Evolutionary conservation across 2,888 invertebrate genomes (phyloP).

Genomic region (Cephus nigrinus): DNA sequence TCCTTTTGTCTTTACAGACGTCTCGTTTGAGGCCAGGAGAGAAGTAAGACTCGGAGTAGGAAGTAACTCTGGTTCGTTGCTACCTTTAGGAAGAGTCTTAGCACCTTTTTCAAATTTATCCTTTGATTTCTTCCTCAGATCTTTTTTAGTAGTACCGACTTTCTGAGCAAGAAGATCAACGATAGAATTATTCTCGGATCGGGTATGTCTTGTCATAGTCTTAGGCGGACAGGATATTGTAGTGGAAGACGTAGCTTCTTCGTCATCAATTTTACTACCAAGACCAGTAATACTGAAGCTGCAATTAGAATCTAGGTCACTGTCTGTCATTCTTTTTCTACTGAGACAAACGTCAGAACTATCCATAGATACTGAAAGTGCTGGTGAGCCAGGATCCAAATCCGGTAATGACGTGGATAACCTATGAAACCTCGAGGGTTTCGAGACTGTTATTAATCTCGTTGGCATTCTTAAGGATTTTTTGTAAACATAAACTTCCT

Average conservation of each 20-base stretch:
- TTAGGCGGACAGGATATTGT: constrained; percentile 73
- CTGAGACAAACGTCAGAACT: constrained; percentile 58
- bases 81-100: constrained; percentile 71
- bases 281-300: constrained; percentile 69
- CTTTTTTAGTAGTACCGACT: constrained; percentile 72
- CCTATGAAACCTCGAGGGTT: constrained; percentile 76
- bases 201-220: constrained; percentile 48
- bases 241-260: constrained; percentile 75
- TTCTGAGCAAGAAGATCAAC: constrained; percentile 76
- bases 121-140: constrained; percentile 66
- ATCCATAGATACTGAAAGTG: constrained; percentile 75
- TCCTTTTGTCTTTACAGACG: constrained; percentile 36
- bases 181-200: constrained; percentile 71
- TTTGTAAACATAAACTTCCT: constrained; percentile 85
- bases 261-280: constrained; percentile 73
- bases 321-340: constrained; percentile 67
- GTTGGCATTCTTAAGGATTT: constrained; percentile 85
- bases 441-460: constrained; percentile 82
- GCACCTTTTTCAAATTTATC: constrained; percentile 64
- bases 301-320: constrained; percentile 77
- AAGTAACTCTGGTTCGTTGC: constrained; percentile 70
- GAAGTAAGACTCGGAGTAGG: constrained; percentile 74
- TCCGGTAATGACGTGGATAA: constrained; percentile 83
- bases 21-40: constrained; percentile 35
- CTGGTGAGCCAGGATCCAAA: constrained; percentile 79